A percentile compares a stretch with the other conserved stretches of the same genome.
Conservation (phyloP, 2,888 invertebrate genomes). For the Acanthacorydalis orientalis region DNA sequence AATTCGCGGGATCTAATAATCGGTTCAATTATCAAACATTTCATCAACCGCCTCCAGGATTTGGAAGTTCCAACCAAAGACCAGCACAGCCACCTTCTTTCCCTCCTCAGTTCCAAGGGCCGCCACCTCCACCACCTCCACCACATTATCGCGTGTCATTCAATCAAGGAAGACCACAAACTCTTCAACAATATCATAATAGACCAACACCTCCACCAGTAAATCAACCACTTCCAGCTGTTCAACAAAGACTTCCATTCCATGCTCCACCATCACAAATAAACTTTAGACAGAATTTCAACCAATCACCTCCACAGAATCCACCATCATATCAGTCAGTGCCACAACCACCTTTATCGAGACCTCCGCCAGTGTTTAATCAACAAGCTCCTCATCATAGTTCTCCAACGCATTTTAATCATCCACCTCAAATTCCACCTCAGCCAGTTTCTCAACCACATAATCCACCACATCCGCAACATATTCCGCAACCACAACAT, state of each 20-base stretch:
- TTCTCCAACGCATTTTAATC: constrained; percentile 6
- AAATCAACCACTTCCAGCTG: constrained; percentile 22
- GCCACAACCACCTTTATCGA: constrained; percentile 8
- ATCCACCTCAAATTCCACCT: constrained; percentile 9
- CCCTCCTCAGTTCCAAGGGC: constrained; percentile 22
- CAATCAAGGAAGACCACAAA: constrained; percentile 20
- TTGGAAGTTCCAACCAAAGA: constrained; percentile 15
- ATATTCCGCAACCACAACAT: constrained; percentile 8
- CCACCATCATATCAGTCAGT: constrained; percentile 8
- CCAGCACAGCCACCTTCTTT: constrained; percentile 23
- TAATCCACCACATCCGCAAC: constrained; percentile 8
- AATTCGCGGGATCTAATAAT: no score
- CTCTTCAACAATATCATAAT: constrained; percentile 16
- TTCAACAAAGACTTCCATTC: constrained; percentile 10
- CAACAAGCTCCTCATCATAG: constrained; percentile 17
- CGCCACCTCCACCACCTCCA: constrained; percentile 19
- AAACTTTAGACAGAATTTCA: constrained; percentile 12
- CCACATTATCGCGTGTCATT: constrained; percentile 21
- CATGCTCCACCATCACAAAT: constrained; percentile 11
- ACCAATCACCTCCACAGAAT: constrained; percentile 9
- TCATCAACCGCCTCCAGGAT: no score
- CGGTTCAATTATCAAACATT: no score
- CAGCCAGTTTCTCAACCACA: constrained; percentile 8
- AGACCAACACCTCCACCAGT: constrained; percentile 11
- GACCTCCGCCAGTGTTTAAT: constrained; percentile 11